phyloP scores from a whole-genome alignment of 2,888 invertebrate species.

The Tryphoninae sp. region DNA sequence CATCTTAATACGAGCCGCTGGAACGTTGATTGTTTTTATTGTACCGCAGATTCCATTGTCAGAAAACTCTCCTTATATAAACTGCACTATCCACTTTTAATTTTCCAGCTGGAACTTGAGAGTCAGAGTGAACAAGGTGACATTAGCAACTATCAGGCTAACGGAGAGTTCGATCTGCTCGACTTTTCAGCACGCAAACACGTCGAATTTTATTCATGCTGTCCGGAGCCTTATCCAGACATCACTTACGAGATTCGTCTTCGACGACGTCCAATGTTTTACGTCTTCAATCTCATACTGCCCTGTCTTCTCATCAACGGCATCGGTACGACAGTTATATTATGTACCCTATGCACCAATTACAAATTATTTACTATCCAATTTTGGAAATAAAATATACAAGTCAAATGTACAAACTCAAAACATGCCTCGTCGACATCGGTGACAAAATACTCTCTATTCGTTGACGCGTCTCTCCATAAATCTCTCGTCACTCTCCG shows the following conservation, averaged over 20 bases:
- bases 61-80: neutral
- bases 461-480: slow-evolving; percentile 2
- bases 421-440: neutral
- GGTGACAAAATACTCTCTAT: slow-evolving; percentile 13
- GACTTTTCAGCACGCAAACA: slow-evolving; percentile 89
- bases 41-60: slow-evolving; percentile 15
- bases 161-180: slow-evolving; percentile 93
- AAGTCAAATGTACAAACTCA: neutral
- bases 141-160: slow-evolving; percentile 94
- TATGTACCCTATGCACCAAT: neutral
- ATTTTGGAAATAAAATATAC: too few species aligned
- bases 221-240: slow-evolving; percentile 92
- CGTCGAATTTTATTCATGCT: slow-evolving; percentile 90
- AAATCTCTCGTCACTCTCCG: slow-evolving; percentile 28
- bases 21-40: slow-evolving; percentile 19
- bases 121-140: slow-evolving; percentile 92
- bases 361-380: too few species aligned
- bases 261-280: slow-evolving; percentile 90
- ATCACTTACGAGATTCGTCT: slow-evolving; percentile 91
- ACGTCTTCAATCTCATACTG: slow-evolving; percentile 92
- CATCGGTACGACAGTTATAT: slow-evolving; percentile 84
- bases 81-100: slow-evolving; percentile 12
- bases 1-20: slow-evolving; percentile 34
- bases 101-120: slow-evolving; percentile 86
- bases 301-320: slow-evolving; percentile 93